Evolutionary conservation across 2,888 invertebrate genomes (phyloP).

Genomic region (Parthenolecanium corni): DNA sequence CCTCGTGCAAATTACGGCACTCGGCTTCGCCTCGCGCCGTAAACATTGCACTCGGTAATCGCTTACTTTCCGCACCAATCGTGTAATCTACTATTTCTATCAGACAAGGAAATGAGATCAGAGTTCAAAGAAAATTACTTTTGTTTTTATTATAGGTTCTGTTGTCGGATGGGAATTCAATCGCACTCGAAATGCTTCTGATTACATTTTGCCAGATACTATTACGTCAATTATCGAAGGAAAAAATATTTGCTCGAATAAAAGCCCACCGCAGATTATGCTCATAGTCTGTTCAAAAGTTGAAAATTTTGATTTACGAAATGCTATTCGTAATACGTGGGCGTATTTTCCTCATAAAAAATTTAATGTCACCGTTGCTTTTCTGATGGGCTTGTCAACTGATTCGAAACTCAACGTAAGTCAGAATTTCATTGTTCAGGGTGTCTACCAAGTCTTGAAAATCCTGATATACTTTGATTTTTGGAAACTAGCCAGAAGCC

Average conservation of each 20-base stretch:
- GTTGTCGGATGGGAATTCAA: conserved; percentile 25
- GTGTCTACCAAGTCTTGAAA: too few species aligned
- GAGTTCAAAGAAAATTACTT: too few species aligned
- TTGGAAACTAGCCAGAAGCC: neutral
- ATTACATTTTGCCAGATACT: conserved; percentile 14
- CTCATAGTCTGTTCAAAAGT: conserved; percentile 61
- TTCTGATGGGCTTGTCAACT: conserved; percentile 50
- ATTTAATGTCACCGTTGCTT: conserved; percentile 39
- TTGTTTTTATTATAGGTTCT: neutral
- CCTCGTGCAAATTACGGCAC: too few species aligned
- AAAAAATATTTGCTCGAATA: neutral
- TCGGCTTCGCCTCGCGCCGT: too few species aligned
- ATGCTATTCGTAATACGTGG: conserved; percentile 62
- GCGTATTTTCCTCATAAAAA: conserved; percentile 39
- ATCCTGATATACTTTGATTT: too few species aligned
- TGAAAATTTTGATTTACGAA: conserved; percentile 52
- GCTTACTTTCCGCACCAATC: too few species aligned
- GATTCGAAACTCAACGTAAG: conserved; percentile 38
- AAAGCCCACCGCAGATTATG: conserved; percentile 47
- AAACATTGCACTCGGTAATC: too few species aligned
- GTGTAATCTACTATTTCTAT: too few species aligned
- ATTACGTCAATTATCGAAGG: conserved; percentile 1
- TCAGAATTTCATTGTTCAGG: neutral
- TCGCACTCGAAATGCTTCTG: conserved; percentile 13
- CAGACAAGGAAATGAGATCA: too few species aligned